These are phyloP conservation scores for Megathymus violae DNA, from an alignment of 1,140 invertebrate species.

Conservation along the genomic window DNA sequence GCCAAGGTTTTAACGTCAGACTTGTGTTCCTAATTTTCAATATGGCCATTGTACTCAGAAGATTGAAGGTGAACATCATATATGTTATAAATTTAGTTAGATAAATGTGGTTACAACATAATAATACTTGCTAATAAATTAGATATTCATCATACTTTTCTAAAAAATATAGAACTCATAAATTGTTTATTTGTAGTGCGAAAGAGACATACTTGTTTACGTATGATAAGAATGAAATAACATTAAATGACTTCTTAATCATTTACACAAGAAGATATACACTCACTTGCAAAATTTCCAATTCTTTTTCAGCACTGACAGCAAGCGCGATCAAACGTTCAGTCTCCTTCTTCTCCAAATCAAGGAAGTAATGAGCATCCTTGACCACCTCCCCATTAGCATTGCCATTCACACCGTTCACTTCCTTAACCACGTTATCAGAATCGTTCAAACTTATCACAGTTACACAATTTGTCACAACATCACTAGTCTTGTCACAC, in stretches of 20 bases:
- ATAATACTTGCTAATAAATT: no score
- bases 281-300: conserved; percentile 83
- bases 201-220: not conserved
- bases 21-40: no score
- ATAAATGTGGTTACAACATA: no score
- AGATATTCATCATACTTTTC: no score
- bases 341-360: conserved; percentile 89
- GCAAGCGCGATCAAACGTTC: conserved; percentile 87
- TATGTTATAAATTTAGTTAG: no score
- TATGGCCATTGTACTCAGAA: no score
- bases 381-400: conserved; percentile 63
- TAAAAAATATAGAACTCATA: no score
- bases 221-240: no score
- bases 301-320: conserved; percentile 87
- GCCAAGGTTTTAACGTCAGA: no score
- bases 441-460: conserved; percentile 74
- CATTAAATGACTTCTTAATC: no score
- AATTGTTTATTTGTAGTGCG: no score
- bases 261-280: conserved; percentile 22
- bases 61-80: no score
- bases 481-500: conserved; percentile 45
- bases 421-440: conserved; percentile 41
- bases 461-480: conserved; percentile 72
- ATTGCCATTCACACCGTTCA: conserved; percentile 55
- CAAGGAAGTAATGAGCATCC: conserved; percentile 91